These are phyloP conservation scores for pig (Sus scrofa) DNA, from an alignment of 2,113 vertebrate genomes.

Conservation along the genomic window T2T-Sscrofa CM000826.6:79365001-79365500, in stretches of 20 bases:
- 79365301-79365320: background rate
- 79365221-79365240: slow-evolving; percentile 65
- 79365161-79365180: slow-evolving; percentile 64
- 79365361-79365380: background rate
- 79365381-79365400: background rate
- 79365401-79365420: background rate
- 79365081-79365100: background rate
- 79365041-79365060: background rate
- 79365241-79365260: slow-evolving; percentile 13
- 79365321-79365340: background rate
- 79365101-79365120: slow-evolving; percentile 24
- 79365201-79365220: slow-evolving; percentile 69
- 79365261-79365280: slow-evolving; percentile 5
- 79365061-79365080: background rate
- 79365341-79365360: background rate
- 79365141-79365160: slow-evolving; percentile 69
- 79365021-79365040: background rate
- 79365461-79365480: background rate
- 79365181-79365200: slow-evolving; percentile 48
- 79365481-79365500: slow-evolving; percentile 32
- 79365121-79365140: slow-evolving; percentile 45
- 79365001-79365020: background rate
- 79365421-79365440: slow-evolving; percentile 8
- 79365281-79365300: slow-evolving; percentile 17
- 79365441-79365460: background rate